phyloP scores from a whole-genome alignment of 2,113 vertebrate species.

The Polypterus bichir region DNA sequence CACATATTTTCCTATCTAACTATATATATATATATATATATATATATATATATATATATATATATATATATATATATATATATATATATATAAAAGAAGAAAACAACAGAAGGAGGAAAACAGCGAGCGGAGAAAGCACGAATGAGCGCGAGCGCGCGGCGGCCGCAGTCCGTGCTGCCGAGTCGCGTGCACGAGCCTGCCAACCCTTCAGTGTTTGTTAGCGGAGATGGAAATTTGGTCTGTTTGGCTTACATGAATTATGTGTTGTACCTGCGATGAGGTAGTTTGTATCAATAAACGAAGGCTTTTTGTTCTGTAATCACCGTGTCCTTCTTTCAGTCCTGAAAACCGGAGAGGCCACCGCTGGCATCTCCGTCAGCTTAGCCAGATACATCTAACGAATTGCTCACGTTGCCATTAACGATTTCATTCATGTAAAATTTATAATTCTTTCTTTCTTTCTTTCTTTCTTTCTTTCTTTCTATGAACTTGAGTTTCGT shows the following conservation, averaged over 20 bases:
- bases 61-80: conserved; percentile 19
- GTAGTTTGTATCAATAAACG: conserved; percentile 76
- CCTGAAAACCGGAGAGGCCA: too few relatives aligned
- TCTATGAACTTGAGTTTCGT: too few relatives aligned
- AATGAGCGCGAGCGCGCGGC: too few relatives aligned
- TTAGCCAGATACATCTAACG: too few relatives aligned
- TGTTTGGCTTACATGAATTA: conserved; percentile 75
- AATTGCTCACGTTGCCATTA: too few relatives aligned
- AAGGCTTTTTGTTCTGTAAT: conserved; percentile 53
- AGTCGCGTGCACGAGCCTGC: too few relatives aligned
- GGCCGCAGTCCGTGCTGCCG: too few relatives aligned
- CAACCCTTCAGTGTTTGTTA: conserved; percentile 29
- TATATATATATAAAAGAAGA: conserved; percentile 20
- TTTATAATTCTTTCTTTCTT: too few relatives aligned
- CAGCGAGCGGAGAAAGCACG: too few relatives aligned
- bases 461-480: too few relatives aligned
- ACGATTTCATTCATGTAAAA: too few relatives aligned
- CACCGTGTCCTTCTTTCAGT: background rate
- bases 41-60: conserved; percentile 22
- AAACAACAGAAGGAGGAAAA: conserved; percentile 22
- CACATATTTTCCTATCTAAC: conserved; percentile 25
- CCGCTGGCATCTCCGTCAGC: too few relatives aligned
- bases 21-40: conserved; percentile 20
- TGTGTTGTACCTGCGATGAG: conserved; percentile 67
- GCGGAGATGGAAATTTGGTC: conserved; percentile 60